Conservation (phyloP, 2,888 invertebrate genomes). For the Leptinotarsa peninsularis region DNA sequence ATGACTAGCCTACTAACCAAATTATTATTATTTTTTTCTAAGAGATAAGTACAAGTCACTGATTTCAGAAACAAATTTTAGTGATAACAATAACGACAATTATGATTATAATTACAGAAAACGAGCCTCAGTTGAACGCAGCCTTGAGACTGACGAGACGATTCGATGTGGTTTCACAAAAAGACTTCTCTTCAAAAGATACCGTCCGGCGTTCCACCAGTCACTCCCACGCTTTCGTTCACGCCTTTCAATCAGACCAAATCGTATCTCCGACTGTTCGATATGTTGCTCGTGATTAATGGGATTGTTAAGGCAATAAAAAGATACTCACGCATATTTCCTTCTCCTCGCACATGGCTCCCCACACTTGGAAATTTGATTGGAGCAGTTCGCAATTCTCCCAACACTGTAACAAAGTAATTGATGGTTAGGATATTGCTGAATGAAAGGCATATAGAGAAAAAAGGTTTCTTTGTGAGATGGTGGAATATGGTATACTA, state of each 20-base stretch:
- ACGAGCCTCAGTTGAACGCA: neutral
- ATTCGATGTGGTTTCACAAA: neutral
- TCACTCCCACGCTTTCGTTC: constrained; percentile 33
- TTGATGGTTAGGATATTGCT: constrained; percentile 16
- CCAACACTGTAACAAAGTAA: constrained; percentile 77
- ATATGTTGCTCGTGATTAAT: constrained; percentile 46
- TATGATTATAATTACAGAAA: no score
- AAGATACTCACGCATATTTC: constrained; percentile 78
- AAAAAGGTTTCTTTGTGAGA: neutral
- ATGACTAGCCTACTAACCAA: no score
- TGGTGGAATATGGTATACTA: neutral
- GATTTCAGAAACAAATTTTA: no score
- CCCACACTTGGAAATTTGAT: constrained; percentile 80
- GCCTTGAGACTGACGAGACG: neutral
- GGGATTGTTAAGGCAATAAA: constrained; percentile 29
- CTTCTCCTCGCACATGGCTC: constrained; percentile 77
- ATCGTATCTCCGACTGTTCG: constrained; percentile 36
- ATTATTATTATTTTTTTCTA: no score
- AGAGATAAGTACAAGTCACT: no score
- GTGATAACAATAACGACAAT: no score
- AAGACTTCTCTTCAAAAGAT: neutral
- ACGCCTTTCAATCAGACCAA: constrained; percentile 48
- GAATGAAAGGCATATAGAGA: neutral
- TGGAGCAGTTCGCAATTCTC: constrained; percentile 80
- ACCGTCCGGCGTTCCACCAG: constrained; percentile 21